These are phyloP conservation scores for Metridium senile DNA, from an alignment of 92 coral and sea anemone species.

Conservation along the genomic window DNA sequence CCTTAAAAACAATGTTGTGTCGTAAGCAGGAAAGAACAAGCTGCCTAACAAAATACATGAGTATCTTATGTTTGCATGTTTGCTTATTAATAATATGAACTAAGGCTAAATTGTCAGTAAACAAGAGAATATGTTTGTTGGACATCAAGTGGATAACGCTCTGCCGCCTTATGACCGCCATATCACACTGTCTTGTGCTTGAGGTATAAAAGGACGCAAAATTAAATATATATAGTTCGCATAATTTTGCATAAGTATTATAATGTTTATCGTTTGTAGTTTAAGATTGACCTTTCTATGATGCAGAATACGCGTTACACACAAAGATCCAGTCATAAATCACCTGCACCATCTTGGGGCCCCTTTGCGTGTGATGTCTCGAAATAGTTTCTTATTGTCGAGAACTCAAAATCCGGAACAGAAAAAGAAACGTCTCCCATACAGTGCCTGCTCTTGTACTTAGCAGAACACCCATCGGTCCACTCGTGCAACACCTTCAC, in stretches of 20 bases:
- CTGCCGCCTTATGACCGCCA: too few species aligned
- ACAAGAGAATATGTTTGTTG: slow-evolving; percentile 17
- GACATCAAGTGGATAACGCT: background rate
- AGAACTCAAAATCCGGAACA: slow-evolving; percentile 28
- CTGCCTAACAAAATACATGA: slow-evolving; percentile 51
- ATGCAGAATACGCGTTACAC: too few species aligned
- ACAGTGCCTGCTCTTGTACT: too few species aligned
- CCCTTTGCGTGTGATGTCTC: slow-evolving; percentile 65
- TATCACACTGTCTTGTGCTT: too few species aligned
- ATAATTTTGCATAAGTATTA: too few species aligned
- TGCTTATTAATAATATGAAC: slow-evolving; percentile 55
- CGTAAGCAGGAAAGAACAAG: slow-evolving; percentile 39
- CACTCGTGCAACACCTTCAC: slow-evolving; percentile 57
- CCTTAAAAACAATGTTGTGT: background rate
- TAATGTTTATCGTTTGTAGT: too few species aligned
- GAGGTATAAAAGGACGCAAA: too few species aligned
- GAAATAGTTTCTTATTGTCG: slow-evolving; percentile 35
- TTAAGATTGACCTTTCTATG: too few species aligned
- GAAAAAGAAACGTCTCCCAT: slow-evolving; percentile 48
- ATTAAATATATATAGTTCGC: too few species aligned
- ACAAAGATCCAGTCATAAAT: too few species aligned
- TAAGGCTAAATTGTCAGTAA: slow-evolving; percentile 60
- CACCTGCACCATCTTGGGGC: slow-evolving; percentile 70
- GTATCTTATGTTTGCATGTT: slow-evolving; percentile 40
- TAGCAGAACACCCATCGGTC: slow-evolving; percentile 60